Evolutionary conservation across 53 echinoderm and acorn worm species (phyloP).

Genomic region (Echinometra lucunter): DNA sequence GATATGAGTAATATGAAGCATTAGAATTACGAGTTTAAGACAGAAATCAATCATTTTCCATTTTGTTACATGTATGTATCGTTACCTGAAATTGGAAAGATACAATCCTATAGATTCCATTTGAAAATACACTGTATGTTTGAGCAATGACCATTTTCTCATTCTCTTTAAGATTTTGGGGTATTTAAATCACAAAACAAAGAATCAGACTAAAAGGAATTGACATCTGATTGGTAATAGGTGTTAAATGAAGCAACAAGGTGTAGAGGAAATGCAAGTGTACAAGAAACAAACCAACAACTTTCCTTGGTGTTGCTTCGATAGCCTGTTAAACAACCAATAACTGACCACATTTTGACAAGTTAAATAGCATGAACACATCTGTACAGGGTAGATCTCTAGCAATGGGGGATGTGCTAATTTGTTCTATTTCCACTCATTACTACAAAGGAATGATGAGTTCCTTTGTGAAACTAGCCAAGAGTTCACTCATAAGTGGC

Average conservation of each 20-base stretch:
- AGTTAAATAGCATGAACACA: conserved; percentile 19
- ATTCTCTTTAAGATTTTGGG: too few species aligned
- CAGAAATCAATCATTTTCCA: too few species aligned
- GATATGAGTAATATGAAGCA: too few species aligned
- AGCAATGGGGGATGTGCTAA: conserved; percentile 6
- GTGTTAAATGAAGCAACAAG: background rate
- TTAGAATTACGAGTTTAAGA: too few species aligned
- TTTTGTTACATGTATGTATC: too few species aligned
- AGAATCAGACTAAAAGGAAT: background rate
- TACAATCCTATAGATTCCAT: too few species aligned
- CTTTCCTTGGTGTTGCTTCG: background rate
- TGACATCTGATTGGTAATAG: background rate
- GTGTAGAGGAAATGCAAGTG: background rate
- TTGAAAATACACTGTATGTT: too few species aligned
- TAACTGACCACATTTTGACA: conserved; percentile 46
- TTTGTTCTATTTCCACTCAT: conserved; percentile 55
- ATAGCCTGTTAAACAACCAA: conserved; percentile 17
- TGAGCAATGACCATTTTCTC: too few species aligned
- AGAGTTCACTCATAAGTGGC: conserved; percentile 27
- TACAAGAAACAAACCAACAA: background rate
- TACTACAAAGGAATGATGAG: conserved; percentile 17
- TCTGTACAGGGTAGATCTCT: conserved; percentile 17
- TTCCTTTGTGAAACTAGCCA: conserved; percentile 52
- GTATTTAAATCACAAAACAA: background rate
- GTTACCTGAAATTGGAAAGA: too few species aligned